Evolutionary conservation across 2,888 invertebrate species (phyloP).

Genomic region (Euproctis similis): DNA sequence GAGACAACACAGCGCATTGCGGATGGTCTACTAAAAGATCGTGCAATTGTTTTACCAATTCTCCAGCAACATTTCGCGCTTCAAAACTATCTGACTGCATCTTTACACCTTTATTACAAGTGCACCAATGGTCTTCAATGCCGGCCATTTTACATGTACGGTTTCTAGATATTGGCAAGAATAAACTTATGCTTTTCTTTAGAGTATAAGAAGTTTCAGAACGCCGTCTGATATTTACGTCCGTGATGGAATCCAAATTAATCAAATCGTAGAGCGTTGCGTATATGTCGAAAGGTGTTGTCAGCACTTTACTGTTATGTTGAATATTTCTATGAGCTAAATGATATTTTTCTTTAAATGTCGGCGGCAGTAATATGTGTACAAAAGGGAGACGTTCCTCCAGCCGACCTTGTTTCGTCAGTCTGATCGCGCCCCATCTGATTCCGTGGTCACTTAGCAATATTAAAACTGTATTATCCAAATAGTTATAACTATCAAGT

Average conservation of each 20-base stretch:
- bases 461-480: conserved; percentile 81
- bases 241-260: conserved; percentile 59
- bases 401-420: conserved; percentile 88
- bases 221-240: conserved; percentile 50
- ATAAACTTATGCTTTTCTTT: conserved; percentile 83
- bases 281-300: conserved; percentile 88
- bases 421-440: conserved; percentile 88
- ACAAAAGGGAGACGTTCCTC: conserved; percentile 92
- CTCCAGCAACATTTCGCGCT: conserved; percentile 76
- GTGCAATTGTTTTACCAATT: conserved; percentile 81
- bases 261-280: conserved; percentile 84
- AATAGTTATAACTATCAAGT: conserved; percentile 64
- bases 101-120: conserved; percentile 82
- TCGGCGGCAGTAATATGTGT: conserved; percentile 81
- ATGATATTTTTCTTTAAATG: conserved; percentile 79
- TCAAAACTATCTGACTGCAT: conserved; percentile 68
- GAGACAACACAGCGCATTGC: conserved; percentile 79
- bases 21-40: conserved; percentile 72
- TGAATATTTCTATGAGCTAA: conserved; percentile 79
- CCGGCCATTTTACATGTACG: conserved; percentile 86
- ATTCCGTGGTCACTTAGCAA: conserved; percentile 94
- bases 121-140: conserved; percentile 91
- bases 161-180: conserved; percentile 80
- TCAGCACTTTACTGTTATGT: conserved; percentile 81
- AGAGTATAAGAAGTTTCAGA: conserved; percentile 43